Evolutionary conservation across 2,888 invertebrate species (phyloP).

Genomic region (Platycnemis pennipes): DNA sequence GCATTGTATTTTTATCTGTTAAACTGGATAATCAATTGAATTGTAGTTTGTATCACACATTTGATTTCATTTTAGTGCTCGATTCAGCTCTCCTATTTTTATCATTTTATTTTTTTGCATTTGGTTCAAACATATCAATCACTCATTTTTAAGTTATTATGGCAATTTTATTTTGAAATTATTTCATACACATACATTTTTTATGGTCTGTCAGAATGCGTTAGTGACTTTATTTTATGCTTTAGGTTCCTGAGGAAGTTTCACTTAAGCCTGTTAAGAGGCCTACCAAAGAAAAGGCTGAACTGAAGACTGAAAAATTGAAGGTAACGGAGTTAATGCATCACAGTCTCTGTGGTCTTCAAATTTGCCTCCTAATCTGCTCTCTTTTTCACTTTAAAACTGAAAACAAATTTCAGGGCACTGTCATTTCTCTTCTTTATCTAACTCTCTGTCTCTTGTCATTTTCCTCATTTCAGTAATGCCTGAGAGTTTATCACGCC

Average conservation of each 20-base stretch:
- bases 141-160: no score
- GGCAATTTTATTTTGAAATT: background rate
- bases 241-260: background rate
- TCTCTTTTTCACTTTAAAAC: background rate
- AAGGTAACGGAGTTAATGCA: constrained; percentile 35
- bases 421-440: background rate
- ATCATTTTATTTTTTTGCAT: no score
- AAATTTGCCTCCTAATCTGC: background rate
- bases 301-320: constrained; percentile 26
- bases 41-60: no score
- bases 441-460: background rate
- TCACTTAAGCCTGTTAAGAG: constrained; percentile 55
- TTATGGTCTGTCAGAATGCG: background rate
- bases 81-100: no score
- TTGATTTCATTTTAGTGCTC: no score
- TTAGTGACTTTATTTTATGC: constrained; percentile 20
- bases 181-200: background rate
- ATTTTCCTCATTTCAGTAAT: background rate
- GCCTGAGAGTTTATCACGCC: background rate
- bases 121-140: no score
- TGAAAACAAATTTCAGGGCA: background rate
- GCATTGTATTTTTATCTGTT: no score
- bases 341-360: constrained; percentile 28
- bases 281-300: constrained; percentile 51
- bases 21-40: no score